phyloP scores from a whole-genome alignment of 2,888 invertebrate species.

The Cantharis flavilabris region DNA sequence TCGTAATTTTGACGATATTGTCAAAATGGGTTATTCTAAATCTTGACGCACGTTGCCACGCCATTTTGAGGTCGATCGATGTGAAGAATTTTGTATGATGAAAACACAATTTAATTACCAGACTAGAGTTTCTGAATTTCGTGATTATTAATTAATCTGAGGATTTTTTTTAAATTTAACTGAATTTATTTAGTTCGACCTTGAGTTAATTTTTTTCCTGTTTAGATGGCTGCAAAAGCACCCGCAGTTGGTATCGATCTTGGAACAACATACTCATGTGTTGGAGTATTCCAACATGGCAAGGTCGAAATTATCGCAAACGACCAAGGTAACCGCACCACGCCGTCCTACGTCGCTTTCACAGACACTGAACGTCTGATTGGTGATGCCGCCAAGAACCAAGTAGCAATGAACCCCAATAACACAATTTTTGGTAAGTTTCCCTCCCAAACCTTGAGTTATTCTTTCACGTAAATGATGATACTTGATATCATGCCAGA shows the following conservation, averaged over 20 bases:
- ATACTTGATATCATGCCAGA: constrained; percentile 60
- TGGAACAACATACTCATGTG: constrained; percentile 94
- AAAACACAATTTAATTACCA: constrained; percentile 11
- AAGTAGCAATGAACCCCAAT: constrained; percentile 86
- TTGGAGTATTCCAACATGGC: constrained; percentile 91
- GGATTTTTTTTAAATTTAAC: not conserved
- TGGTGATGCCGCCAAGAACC: constrained; percentile 84
- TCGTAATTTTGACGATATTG: not conserved
- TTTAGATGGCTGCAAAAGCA: constrained; percentile 70
- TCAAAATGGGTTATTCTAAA: not conserved
- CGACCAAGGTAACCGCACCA: constrained; percentile 88
- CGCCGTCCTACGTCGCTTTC: constrained; percentile 84
- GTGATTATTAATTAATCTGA: constrained; percentile 12
- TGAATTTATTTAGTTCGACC: constrained; percentile 24
- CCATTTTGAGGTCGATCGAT: not conserved
- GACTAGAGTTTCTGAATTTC: not conserved
- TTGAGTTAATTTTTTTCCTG: not conserved
- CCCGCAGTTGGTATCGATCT: constrained; percentile 95
- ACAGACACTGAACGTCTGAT: constrained; percentile 83
- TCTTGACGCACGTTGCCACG: not conserved
- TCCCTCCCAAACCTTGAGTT: not conserved
- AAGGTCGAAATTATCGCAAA: constrained; percentile 91
- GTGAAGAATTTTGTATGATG: not conserved
- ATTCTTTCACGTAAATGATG: not conserved
- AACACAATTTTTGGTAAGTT: constrained; percentile 82